Evolutionary conservation across 2,113 vertebrate species (phyloP).

Genomic region (Lophura nycthemera): DNA sequence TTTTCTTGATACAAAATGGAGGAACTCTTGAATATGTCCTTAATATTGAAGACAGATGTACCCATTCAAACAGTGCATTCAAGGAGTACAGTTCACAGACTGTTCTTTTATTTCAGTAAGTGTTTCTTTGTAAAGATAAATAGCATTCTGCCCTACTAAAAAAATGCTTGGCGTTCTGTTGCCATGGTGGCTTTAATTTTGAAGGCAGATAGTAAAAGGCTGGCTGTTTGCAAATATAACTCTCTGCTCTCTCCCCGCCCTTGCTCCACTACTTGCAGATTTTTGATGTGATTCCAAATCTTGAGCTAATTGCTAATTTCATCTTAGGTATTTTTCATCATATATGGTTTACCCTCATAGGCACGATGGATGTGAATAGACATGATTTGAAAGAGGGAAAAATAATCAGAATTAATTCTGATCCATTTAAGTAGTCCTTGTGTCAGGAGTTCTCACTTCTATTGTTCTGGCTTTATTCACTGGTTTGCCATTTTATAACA

Average conservation of each 20-base stretch:
- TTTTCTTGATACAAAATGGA: neutral
- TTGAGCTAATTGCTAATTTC: neutral
- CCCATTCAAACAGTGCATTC: neutral
- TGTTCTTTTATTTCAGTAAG: slow-evolving; percentile 12
- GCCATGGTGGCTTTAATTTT: neutral
- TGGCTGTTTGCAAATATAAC: neutral
- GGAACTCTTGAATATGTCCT: slow-evolving; percentile 18
- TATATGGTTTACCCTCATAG: neutral
- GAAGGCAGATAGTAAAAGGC: neutral
- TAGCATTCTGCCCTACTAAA: neutral
- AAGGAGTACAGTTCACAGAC: neutral
- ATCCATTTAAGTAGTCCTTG: neutral
- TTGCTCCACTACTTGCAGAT: neutral
- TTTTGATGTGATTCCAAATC: neutral
- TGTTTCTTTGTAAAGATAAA: slow-evolving; percentile 11
- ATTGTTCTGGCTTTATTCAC: neutral
- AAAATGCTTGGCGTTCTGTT: neutral
- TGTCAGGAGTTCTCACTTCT: neutral
- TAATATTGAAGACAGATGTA: slow-evolving; percentile 3
- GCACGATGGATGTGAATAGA: neutral
- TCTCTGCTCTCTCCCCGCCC: neutral
- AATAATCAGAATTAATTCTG: neutral
- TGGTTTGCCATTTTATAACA: neutral
- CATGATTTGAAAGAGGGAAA: neutral
- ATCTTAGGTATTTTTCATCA: neutral